These are phyloP conservation scores for Protula sp. DNA, from an alignment of 2,888 invertebrate species.

Conservation along the genomic window DNA sequence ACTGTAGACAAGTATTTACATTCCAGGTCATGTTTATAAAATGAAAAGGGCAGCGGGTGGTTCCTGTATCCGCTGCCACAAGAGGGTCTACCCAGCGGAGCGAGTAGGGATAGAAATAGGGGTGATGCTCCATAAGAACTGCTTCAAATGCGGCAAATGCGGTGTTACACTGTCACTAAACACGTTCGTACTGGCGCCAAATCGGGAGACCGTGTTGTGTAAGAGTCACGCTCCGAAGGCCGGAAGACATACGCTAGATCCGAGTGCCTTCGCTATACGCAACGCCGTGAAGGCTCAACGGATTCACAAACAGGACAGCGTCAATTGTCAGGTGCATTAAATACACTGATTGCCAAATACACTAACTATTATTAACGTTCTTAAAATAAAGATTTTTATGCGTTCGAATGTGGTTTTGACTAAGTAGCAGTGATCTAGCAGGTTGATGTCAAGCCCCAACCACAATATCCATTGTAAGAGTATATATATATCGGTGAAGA, in stretches of 20 bases:
- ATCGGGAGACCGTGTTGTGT: conserved; percentile 12
- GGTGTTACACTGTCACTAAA: conserved; percentile 13
- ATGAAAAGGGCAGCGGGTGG: not conserved
- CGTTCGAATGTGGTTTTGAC: no score
- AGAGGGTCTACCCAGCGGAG: conserved; percentile 16
- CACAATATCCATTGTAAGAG: no score
- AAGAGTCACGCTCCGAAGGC: conserved; percentile 19
- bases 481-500: no score
- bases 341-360: not conserved
- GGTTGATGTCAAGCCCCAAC: no score
- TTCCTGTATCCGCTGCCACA: conserved; percentile 12
- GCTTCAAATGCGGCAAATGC: conserved; percentile 16
- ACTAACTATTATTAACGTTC: not conserved
- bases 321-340: conserved; percentile 11
- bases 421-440: no score
- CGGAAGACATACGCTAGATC: conserved; percentile 5
- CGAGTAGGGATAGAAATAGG: conserved; percentile 18
- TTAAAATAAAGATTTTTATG: no score
- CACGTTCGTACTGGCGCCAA: conserved; percentile 10
- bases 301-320: conserved; percentile 11
- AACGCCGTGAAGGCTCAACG: conserved; percentile 16
- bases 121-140: conserved; percentile 18
- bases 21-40: no score
- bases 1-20: no score
- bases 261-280: conserved; percentile 12